Evolutionary conservation across 2,888 invertebrate species (phyloP), one percentile per base, ranked within the genome.

Genomic region (Pedicia rivosa): DNA sequence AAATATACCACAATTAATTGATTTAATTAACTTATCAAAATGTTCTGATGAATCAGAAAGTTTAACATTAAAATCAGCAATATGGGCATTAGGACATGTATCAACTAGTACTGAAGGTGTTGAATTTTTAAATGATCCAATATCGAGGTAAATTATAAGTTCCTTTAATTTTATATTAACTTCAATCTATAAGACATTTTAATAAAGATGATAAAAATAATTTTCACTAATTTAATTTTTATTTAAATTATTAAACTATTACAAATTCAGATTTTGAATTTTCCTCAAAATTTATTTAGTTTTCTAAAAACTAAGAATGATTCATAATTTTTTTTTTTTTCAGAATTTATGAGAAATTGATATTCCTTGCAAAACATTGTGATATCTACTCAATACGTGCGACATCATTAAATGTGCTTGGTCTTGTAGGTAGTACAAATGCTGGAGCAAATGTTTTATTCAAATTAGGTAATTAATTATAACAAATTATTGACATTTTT

Each of bases 21-120:
- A 59, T 5, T 46, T 53, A 31, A 38, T 64, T 24, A 53, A 47
- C 24, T 50, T 57, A 27, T 71, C 68, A 33, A 66, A 68, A 40
- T 77, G 74, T 50, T 58, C 63, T 3, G 72, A 70, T 9, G 78
- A 79, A 36, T 68, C 70, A 41, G 78, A 80, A 47, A 74, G 86
- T 37, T 59, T 81, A 30, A 75, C 80, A 43, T 57, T 91, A 28
- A 95, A 95, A 58, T 74, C 88, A 5, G 80, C 90, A 0, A 61
- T 95, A 0, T 95, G 95, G 94, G 82, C 84, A 2, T 55, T 81
- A 35, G 87, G 87, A 12, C 87, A 90, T 57, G 70, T 84, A 9
- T 83, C 78, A 3, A 78, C 79, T 1, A 80, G 86, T 6, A 62
- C 70, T 1, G 69, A 74, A 45, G 92, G 92, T 4, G 67, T 86